These are phyloP conservation scores for Synanthedon vespiformis DNA, from an alignment of 2,888 invertebrate species.

Conservation along the genomic window DNA sequence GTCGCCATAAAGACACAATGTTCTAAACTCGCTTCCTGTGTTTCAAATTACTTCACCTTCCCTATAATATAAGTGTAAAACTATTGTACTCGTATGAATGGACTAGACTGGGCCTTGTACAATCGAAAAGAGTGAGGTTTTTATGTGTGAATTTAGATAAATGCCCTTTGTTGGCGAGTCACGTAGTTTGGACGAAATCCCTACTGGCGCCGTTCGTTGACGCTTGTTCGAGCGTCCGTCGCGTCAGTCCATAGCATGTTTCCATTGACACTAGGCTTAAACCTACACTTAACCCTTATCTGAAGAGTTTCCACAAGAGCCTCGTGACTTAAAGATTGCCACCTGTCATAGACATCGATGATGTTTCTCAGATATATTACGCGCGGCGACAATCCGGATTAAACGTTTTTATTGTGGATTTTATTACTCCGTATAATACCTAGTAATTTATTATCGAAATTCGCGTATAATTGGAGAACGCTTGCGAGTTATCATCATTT, in stretches of 20 bases:
- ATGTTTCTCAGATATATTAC: constrained; percentile 21
- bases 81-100: too few relatives aligned
- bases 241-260: constrained; percentile 27
- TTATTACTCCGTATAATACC: constrained; percentile 17
- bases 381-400: constrained; percentile 25
- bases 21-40: constrained; percentile 9
- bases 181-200: constrained; percentile 31
- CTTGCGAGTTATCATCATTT: too few relatives aligned
- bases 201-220: constrained; percentile 10
- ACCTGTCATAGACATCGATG: too few relatives aligned
- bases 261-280: constrained; percentile 14
- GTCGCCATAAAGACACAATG: constrained; percentile 18
- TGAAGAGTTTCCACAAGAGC: constrained; percentile 24
- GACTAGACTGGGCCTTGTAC: too few relatives aligned
- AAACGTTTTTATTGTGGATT: constrained; percentile 25
- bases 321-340: constrained; percentile 34
- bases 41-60: constrained; percentile 8
- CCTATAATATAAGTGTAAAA: too few relatives aligned
- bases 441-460: constrained; percentile 18
- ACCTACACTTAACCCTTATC: constrained; percentile 47
- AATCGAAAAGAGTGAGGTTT: too few relatives aligned
- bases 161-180: constrained; percentile 35
- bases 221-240: constrained; percentile 6
- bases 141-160: constrained; percentile 9
- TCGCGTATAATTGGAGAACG: too few relatives aligned